Evolutionary conservation across 2,888 invertebrate species (phyloP).

Genomic region (Adineta ricciae): DNA sequence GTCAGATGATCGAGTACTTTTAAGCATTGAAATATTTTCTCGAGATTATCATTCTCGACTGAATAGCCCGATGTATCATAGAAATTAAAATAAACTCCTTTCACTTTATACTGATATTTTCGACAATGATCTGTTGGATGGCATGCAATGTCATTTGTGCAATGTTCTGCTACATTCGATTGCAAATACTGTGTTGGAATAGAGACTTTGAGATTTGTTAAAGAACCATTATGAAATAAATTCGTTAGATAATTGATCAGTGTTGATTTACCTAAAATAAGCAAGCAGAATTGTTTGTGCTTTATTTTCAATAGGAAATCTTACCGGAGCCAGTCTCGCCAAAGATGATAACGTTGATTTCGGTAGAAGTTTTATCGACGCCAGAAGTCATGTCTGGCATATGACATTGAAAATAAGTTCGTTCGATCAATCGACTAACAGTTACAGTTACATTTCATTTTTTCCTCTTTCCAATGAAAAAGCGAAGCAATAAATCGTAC

Average conservation of each 20-base stretch:
- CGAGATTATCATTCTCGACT: background rate
- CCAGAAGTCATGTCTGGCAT: background rate
- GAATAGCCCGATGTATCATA: conserved; percentile 2
- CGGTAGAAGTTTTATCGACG: background rate
- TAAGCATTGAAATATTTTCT: background rate
- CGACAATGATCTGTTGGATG: background rate
- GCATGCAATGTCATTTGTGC: background rate
- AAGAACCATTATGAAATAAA: background rate
- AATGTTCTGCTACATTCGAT: background rate
- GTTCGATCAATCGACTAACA: background rate
- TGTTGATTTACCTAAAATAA: background rate
- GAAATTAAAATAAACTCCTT: background rate
- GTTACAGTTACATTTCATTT: background rate
- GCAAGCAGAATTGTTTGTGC: background rate
- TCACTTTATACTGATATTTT: background rate
- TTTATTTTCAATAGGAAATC: too few relatives aligned
- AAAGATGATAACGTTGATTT: background rate
- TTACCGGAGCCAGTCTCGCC: background rate
- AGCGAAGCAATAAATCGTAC: background rate
- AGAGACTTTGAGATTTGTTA: background rate
- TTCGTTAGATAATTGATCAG: background rate
- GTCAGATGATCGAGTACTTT: background rate
- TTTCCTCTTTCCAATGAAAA: background rate
- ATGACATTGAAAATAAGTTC: background rate
- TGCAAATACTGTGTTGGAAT: conserved; percentile 7